Base-by-base conservation (phyloP, 2,113 vertebrate genomes). In the Sinocyclocheilus anophthalmus region DNA sequence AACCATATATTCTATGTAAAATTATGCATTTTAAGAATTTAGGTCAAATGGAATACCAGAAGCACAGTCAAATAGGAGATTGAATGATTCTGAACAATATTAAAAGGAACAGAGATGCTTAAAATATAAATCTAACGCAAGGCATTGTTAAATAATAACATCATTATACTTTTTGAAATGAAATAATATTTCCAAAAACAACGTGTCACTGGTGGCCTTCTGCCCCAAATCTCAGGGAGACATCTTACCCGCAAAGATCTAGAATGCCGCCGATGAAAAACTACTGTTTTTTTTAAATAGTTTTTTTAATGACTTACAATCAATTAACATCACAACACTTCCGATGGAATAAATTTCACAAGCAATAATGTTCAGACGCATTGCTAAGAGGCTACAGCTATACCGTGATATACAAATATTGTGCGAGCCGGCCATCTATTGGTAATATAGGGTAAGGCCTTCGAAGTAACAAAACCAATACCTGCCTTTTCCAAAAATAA, bases 361-460 rank as follows among this genome's bases (percentile, higher is more conserved):
- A 61, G n/a, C 3, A n/a, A 0, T 61, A 20, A 61, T 61, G 59
- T n/a, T n/a, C 22, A 61, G 11, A 26, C 24, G 4, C 10, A 72
- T 72, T 42, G 1, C 3, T 42, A 72, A 10, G 3, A 16, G 18
- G 61, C 3, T 55, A 33, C 45, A 4, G 3, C 1, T 18, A 13
- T 14, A 2, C 4, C 6, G 6, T 72, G 70, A 63, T 33, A 8
- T 0, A 20, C 39, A 59, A 86, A 81, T 12, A 22, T 84, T 86
- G 87, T 50, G 61, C 89, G 90, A 89, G 90, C 84, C 90, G 92
- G 94, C 93, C 94, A 92, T 87, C 93, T 69, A 88, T 93, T 92
- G 94, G 94, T 88, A 57, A 84, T 63, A 7, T n/a, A 79, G 84
- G 53, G 90, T 85, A 93, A 14, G 37, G 39, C 37, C 69, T n/a